Conservation (phyloP, 2,888 invertebrate species). For the Dryomyza anilis region DNA sequence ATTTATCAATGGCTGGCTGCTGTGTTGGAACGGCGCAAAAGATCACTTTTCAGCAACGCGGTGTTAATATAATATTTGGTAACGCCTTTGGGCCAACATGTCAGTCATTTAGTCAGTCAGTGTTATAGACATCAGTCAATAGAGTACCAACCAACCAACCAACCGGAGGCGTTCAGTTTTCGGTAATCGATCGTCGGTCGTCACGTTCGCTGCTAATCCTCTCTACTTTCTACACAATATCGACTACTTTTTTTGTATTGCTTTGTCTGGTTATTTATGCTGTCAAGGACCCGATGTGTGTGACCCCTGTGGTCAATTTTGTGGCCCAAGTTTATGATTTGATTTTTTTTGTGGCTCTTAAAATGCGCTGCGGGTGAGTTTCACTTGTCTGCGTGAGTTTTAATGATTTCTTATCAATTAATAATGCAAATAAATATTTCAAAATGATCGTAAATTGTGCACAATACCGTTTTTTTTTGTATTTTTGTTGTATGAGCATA, state of each 20-base stretch:
- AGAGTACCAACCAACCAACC: not conserved
- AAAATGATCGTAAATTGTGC: conserved; percentile 6
- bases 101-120: not conserved
- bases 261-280: not conserved
- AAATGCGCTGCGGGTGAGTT: conserved; percentile 11
- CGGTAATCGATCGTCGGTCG: not conserved
- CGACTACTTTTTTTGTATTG: not conserved
- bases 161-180: not conserved
- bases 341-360: not conserved
- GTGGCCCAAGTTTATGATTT: not conserved
- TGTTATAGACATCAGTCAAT: not conserved
- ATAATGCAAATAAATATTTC: conserved; percentile 20
- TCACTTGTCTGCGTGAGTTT: conserved; percentile 14
- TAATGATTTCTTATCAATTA: conserved; percentile 19
- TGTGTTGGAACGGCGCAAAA: not conserved
- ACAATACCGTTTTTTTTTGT: not conserved
- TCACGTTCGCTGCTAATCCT: not conserved
- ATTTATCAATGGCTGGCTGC: conserved; percentile 7
- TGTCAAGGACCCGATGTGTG: conserved; percentile 8
- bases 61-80: not conserved
- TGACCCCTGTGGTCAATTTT: conserved; percentile 20
- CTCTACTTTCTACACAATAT: not conserved
- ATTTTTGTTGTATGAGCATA: conserved; percentile 4
- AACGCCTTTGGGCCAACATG: conserved; percentile 2
- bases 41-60: not conserved